Conservation (phyloP, 2,888 invertebrate genomes). For the Arrhopalites spinosus region DNA sequence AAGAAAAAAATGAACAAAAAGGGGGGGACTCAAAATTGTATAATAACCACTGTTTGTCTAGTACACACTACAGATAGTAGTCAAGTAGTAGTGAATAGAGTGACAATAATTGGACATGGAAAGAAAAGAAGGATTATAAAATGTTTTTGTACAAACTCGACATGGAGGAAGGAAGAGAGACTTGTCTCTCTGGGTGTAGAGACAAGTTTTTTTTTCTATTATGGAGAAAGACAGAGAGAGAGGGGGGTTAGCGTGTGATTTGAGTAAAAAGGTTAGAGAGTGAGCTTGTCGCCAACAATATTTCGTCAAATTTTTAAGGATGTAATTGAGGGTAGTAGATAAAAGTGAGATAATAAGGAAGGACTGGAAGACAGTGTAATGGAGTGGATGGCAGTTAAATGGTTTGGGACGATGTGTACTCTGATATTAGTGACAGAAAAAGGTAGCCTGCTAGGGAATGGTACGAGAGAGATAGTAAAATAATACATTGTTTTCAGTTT, state of each 20-base stretch:
- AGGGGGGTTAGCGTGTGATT: slow-evolving; percentile 28
- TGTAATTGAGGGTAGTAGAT: slow-evolving; percentile 39
- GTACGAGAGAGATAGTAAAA: background rate
- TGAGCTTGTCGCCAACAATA: slow-evolving; percentile 38
- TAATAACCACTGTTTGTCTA: no score
- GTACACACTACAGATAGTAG: background rate
- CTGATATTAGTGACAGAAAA: slow-evolving; percentile 35
- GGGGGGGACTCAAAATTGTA: no score
- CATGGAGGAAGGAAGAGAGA: background rate
- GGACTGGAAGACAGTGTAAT: slow-evolving; percentile 29
- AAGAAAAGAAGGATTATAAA: background rate
- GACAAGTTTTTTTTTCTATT: no score
- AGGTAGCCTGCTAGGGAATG: slow-evolving; percentile 26
- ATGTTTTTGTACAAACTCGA: background rate
- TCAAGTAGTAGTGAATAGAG: background rate
- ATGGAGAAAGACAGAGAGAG: no score
- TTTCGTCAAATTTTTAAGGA: slow-evolving; percentile 38
- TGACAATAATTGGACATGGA: background rate
- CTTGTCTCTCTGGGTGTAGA: no score
- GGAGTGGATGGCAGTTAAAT: slow-evolving; percentile 25
- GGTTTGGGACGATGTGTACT: slow-evolving; percentile 22
- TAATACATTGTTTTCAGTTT: slow-evolving; percentile 8
- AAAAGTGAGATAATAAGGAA: slow-evolving; percentile 36
- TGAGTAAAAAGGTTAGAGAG: slow-evolving; percentile 14
- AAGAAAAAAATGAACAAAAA: slow-evolving; percentile 1